phyloP scores from a whole-genome alignment of 2,113 vertebrate genomes.

The Clinocottus analis region DNA sequence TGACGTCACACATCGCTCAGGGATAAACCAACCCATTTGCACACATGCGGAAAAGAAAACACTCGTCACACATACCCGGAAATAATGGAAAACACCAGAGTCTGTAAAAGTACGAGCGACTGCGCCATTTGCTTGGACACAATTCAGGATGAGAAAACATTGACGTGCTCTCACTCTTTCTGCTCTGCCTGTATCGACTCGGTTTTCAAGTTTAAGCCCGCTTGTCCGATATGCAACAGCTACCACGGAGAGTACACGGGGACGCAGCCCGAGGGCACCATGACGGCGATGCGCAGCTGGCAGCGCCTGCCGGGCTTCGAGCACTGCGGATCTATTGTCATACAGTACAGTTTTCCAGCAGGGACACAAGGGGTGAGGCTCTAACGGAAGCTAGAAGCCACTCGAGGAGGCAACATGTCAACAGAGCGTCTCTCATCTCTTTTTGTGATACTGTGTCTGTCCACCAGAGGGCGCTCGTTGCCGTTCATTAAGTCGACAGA shows the following conservation, averaged over 20 bases:
- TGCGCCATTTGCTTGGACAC: conserved; percentile 57
- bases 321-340: conserved; percentile 38
- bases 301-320: conserved; percentile 59
- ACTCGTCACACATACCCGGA: neutral
- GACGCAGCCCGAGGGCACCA: conserved; percentile 58
- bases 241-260: conserved; percentile 62
- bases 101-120: neutral
- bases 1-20: conserved; percentile 18
- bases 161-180: conserved; percentile 64
- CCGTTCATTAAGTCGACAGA: neutral
- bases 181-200: conserved; percentile 63
- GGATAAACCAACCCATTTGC: neutral
- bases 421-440: neutral
- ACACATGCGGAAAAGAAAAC: neutral
- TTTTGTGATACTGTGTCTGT: rapidly evolving
- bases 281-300: conserved; percentile 51
- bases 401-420: neutral
- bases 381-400: neutral
- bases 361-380: conserved; percentile 67
- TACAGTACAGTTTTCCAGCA: conserved; percentile 53
- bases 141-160: conserved; percentile 43
- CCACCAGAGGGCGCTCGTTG: conserved; percentile 35
- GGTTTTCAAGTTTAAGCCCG: conserved; percentile 58
- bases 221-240: conserved; percentile 70
- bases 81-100: neutral